Evolutionary conservation across 1,140 invertebrate species (phyloP).

Genomic region (Procambarus virginalis): DNA sequence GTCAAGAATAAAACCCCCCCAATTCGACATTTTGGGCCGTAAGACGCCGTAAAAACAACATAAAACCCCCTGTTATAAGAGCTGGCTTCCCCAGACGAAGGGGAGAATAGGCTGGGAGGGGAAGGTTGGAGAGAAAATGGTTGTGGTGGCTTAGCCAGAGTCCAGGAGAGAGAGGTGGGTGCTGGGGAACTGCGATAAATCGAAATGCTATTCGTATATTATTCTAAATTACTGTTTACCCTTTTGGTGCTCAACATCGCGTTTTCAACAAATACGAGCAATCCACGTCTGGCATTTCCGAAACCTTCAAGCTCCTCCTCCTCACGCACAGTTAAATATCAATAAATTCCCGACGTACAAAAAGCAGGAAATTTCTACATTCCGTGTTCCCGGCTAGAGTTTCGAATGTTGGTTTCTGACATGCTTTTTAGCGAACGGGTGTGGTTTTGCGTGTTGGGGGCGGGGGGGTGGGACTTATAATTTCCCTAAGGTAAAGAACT

Average conservation of each 20-base stretch:
- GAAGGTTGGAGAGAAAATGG: not conserved
- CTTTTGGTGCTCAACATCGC: too few relatives aligned
- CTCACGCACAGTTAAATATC: not conserved
- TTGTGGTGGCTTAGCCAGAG: not conserved
- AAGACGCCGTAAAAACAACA: slow-evolving; percentile 32
- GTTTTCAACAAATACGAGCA: too few relatives aligned
- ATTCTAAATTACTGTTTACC: too few relatives aligned
- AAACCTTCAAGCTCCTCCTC: not conserved
- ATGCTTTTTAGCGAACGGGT: not conserved
- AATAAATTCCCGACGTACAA: not conserved
- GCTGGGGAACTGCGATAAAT: not conserved
- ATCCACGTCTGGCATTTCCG: too few relatives aligned
- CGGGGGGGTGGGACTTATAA: too few relatives aligned
- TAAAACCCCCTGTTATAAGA: slow-evolving; percentile 15
- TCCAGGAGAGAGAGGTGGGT: not conserved
- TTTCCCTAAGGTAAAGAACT: too few relatives aligned
- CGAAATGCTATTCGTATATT: too few relatives aligned
- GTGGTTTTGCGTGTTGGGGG: not conserved
- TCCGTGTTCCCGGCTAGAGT: not conserved
- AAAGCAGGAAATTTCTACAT: not conserved
- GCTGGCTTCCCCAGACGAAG: not conserved
- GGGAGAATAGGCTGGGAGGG: not conserved
- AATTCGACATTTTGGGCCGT: slow-evolving; percentile 35
- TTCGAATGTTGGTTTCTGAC: not conserved
- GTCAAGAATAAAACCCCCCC: slow-evolving; percentile 17